Evolutionary conservation across 2,797 vertebrate species (phyloP), one percentile per base, ranked within the genome.

Genomic region (Lacerta viridis): DNA sequence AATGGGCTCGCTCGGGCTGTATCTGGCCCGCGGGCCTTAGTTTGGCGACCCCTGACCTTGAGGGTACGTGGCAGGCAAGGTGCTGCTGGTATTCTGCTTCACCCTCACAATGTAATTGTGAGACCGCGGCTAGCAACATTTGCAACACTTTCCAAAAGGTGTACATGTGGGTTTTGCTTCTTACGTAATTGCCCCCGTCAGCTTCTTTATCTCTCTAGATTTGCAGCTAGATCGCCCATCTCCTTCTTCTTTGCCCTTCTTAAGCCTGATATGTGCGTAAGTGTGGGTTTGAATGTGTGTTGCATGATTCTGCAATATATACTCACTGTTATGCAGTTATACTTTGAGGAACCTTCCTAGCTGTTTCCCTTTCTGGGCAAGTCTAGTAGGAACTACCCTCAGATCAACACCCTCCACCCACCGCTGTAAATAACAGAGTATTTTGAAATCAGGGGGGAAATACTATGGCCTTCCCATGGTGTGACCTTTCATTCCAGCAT

Each of bases 341-440:
- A 41, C n/a, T 84, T 88, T 88, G 87, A 72, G 83, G 87, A 88
- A 88, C 81, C 43, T 43, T 66, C 43, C 80, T 79, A 81, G 69
- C 78, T 85, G 78, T 89, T 80, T 85, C 68, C 69, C 27, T 81
- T 89, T 89, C 88, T 86, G 79, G 46, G 78, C 46, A 85, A 82
- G 27, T 23, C 41, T 68, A 75, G 27, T 68, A 68, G 78, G 83
- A 89, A 89, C 81, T 86, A 71, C 41, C 43, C 29, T 85, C 41
- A 74, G 17, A 75, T 18, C 43, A 25, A 10, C 43, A 59, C 71
- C 50, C 69, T 81, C 18, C 79, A 82, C 86, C 86, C 78, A 76
- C 39, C 71, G 10, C 55, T 46, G 79, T 61, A 66, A 82, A 64
- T 71, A 82, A 75, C 55, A 9, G 50, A 36, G 7, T 23, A 75